Conservation (phyloP, 1,140 invertebrate species). For the Hestina assimilis region DNA sequence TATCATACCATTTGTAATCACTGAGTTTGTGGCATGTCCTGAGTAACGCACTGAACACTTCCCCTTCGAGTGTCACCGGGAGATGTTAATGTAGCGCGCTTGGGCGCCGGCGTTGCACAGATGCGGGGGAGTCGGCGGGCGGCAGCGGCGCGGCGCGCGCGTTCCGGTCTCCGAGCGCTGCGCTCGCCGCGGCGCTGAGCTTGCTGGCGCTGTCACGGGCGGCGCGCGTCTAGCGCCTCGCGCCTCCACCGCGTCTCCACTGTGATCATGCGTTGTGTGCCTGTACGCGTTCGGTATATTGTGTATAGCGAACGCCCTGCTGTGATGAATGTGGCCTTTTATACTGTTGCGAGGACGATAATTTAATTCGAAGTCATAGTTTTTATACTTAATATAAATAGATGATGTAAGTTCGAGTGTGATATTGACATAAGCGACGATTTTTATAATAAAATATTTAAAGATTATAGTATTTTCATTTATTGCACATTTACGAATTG, state of each 20-base stretch:
- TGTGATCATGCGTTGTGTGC: slow-evolving; percentile 65
- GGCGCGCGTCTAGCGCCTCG: slow-evolving; percentile 14
- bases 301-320: slow-evolving; percentile 68
- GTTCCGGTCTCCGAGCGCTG: background rate
- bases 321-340: slow-evolving; percentile 71
- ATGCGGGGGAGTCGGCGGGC: slow-evolving; percentile 42
- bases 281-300: slow-evolving; percentile 64
- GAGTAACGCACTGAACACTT: slow-evolving; percentile 10
- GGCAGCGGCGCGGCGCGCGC: slow-evolving; percentile 29
- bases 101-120: slow-evolving; percentile 36
- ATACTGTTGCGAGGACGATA: slow-evolving; percentile 70
- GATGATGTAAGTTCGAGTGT: slow-evolving; percentile 77
- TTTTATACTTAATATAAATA: slow-evolving; percentile 78
- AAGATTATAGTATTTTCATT: slow-evolving; percentile 28
- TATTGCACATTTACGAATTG: background rate
- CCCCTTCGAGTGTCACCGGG: background rate
- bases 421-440: slow-evolving; percentile 74
- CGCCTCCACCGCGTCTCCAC: slow-evolving; percentile 46
- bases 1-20: slow-evolving; percentile 20
- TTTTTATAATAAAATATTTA: slow-evolving; percentile 76
- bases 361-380: slow-evolving; percentile 77
- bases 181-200: slow-evolving; percentile 19
- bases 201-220: slow-evolving; percentile 19
- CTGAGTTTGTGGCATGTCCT: slow-evolving; percentile 17
- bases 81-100: background rate